Evolutionary conservation across 2,113 vertebrate genomes (phyloP), one percentile per base, ranked within the genome.

Genomic region (Thalassarche chlororhynchos): DNA sequence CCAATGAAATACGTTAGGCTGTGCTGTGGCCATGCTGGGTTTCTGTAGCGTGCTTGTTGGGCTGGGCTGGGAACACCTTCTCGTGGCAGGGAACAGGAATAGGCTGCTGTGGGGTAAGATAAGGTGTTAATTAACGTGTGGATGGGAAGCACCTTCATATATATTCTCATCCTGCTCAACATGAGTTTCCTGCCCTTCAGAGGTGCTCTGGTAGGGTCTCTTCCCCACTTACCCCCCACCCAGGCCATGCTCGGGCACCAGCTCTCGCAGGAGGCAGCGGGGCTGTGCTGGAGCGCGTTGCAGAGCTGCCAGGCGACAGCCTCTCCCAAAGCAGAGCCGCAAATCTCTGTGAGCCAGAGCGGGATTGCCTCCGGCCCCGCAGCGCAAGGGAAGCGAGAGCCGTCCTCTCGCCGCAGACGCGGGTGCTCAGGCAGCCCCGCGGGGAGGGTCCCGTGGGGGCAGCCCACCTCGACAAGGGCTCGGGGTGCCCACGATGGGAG

Each of bases 31-130:
- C 0, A 0, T 15, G 64, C 23, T 49, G 77, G 40, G n/a, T 49
- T 58, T 47, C 18, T 21, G n/a, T 47, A 8, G 25, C 0, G 3
- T 46, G 31, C 19, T 65, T 12, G 12, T 32, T 68, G 46, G 47
- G 21, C 69, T 58, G 51, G 55, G 51, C 76, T 79, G 80, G 64
- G 61, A 25, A 32, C 52, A 12, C 44, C 57, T 51, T 23, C 52
- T n/a, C 0, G 0, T 17, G 79, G n/a, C 49, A 44, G 26, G 66
- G 89, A 46, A 12, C 26, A 15, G 31, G 2, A 38, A 5, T 0
- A 9, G 34, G 54, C 76, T 76, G 91, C 64, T 62, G 31, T 9
- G 42, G 31, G 32, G n/a, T 18, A 24, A 84, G 25, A 5, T 21
- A 4, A 65, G 34, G 40, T 26, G 54, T 51, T 40, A 11, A 38